Evolutionary conservation across 1,140 invertebrate genomes (phyloP).

Genomic region (Doryteuthis pealeii): DNA sequence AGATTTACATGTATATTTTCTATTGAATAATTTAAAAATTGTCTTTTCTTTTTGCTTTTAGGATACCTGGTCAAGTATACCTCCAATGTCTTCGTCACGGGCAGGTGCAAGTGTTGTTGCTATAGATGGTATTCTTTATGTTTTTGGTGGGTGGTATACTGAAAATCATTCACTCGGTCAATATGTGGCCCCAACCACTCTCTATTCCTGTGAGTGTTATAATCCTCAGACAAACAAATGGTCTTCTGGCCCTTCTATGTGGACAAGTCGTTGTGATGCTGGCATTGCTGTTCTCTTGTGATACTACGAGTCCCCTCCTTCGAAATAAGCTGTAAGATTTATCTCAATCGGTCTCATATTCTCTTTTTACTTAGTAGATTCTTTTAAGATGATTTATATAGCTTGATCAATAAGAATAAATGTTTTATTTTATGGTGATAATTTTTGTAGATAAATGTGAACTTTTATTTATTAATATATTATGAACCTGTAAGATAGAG

Average conservation of each 20-base stretch:
- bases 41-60: slow-evolving; percentile 57
- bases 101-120: slow-evolving; percentile 82
- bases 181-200: slow-evolving; percentile 64
- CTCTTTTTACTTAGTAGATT: too few species aligned
- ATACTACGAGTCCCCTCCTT: not conserved
- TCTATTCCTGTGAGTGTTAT: slow-evolving; percentile 77
- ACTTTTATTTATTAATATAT: too few species aligned
- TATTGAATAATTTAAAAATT: too few species aligned
- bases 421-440: too few species aligned
- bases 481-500: too few species aligned
- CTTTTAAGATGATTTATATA: too few species aligned
- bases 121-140: slow-evolving; percentile 77
- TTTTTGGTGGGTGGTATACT: slow-evolving; percentile 71
- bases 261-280: slow-evolving; percentile 80
- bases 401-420: too few species aligned
- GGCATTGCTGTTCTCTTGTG: slow-evolving; percentile 69
- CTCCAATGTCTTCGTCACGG: slow-evolving; percentile 73
- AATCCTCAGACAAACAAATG: slow-evolving; percentile 76
- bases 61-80: slow-evolving; percentile 78
- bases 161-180: slow-evolving; percentile 23
- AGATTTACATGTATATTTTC: too few species aligned
- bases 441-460: too few species aligned
- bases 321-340: too few species aligned
- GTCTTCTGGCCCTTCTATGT: slow-evolving; percentile 73
- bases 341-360: too few species aligned